Base-by-base conservation (phyloP, 2,113 vertebrate genomes). In the Psittacula cyanocephala region DNA sequence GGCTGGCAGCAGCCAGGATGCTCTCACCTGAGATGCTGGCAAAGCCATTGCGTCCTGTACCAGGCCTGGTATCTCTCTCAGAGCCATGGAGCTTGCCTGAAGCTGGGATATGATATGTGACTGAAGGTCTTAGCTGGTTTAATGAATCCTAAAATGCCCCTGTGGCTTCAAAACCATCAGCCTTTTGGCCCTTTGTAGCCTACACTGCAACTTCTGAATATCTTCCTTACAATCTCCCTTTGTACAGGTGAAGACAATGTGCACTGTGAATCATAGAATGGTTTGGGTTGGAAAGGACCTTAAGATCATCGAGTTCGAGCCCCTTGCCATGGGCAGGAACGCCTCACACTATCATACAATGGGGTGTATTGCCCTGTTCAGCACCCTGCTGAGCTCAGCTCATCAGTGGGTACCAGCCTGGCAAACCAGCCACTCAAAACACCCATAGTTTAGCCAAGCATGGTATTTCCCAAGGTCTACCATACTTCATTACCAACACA, bases 171-270 rank as follows among this genome's bases (percentile, higher is more conserved):
- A 19, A 89, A 43, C 33, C 63, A 20, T 16, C 24, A 19, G 29
- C 29, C 10, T 91, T 86, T 35, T 10, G 23, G 27, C 28, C 50
- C 27, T 79, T 57, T 46, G 35, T 41, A 55, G 49, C 35, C 50
- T 57, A 69, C 25, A 7, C 28, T 12, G 29, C 39, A 85, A 13
- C 29, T 41, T 37, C 20, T 60, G 65, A 47, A 43, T 0, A 6
- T 7, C 25, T 71, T 71, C 49, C 49, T 43, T 37, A 28, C 46
- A 27, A 23, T 17, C 13, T 88, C 67, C 28, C 37, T 70, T 10
- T 11, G 59, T 7, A 29, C 7, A 27, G 31, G 1, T 5, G 1
- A 86, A 78, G 37, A 49, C 28, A 37, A 24, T 0, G 0, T 18
- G 11, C 2, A 8, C 77, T 39, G 17, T 25, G 49, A 62, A 15